These are phyloP conservation scores for Paralinhomoeus sp. DNA, from an alignment of 2,888 invertebrate genomes.

Conservation along the genomic window DNA sequence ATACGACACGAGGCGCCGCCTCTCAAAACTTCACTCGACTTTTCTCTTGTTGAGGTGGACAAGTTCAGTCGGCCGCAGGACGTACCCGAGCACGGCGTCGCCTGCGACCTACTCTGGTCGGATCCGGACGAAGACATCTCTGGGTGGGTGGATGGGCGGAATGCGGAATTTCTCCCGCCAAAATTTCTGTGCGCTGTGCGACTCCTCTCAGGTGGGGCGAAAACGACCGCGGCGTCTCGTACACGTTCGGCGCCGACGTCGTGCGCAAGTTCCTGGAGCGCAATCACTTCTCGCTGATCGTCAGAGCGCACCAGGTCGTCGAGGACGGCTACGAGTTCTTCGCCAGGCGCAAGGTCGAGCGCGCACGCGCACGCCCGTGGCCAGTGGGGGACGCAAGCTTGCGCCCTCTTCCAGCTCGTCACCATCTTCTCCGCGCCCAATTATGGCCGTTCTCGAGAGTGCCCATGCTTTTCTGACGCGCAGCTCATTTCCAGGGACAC, in stretches of 20 bases:
- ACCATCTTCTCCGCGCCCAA: too few relatives aligned
- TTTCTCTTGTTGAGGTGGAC: slow-evolving; percentile 17
- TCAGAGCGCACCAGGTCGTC: slow-evolving; percentile 24
- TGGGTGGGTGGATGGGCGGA: too few relatives aligned
- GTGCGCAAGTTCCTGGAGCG: slow-evolving; percentile 1
- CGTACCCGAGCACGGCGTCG: slow-evolving; percentile 28
- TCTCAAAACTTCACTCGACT: too few relatives aligned
- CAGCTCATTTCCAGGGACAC: too few relatives aligned
- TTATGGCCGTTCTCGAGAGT: too few relatives aligned
- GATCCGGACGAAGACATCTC: slow-evolving; percentile 5
- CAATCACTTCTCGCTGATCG: slow-evolving; percentile 1
- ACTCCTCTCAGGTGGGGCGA: slow-evolving; percentile 29
- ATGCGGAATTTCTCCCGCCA: too few relatives aligned
- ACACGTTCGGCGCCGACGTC: slow-evolving; percentile 28
- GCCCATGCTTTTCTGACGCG: too few relatives aligned
- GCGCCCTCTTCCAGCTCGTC: too few relatives aligned
- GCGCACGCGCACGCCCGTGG: too few relatives aligned
- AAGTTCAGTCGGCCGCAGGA: slow-evolving; percentile 25
- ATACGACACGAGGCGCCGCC: too few relatives aligned
- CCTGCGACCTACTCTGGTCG: slow-evolving; percentile 29
- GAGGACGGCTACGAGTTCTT: slow-evolving; percentile 37
- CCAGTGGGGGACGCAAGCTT: too few relatives aligned
- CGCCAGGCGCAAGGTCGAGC: slow-evolving; percentile 29
- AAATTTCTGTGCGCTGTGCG: too few relatives aligned
- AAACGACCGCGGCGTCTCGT: slow-evolving; percentile 35